Evolutionary conservation across 2,888 invertebrate species (phyloP).

Genomic region (Cerastis leucographa): DNA sequence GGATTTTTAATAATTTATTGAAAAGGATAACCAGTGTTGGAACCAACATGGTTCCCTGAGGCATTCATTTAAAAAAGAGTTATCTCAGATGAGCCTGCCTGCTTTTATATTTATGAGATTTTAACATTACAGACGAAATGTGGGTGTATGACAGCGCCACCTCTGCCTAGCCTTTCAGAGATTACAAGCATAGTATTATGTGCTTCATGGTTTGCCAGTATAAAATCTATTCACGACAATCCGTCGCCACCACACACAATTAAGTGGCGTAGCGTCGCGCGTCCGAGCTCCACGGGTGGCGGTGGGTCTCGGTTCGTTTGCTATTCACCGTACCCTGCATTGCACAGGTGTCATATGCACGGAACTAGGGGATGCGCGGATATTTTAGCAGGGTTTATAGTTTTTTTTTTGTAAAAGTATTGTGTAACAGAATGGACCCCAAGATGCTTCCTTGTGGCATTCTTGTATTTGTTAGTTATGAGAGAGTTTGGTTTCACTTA

Average conservation of each 20-base stretch:
- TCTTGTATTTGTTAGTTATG: not conserved
- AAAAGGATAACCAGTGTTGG: not conserved
- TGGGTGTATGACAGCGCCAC: not conserved
- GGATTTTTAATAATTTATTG: not conserved
- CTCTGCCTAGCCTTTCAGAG: not conserved
- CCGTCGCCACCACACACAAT: slow-evolving; percentile 17
- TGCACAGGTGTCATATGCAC: slow-evolving; percentile 51
- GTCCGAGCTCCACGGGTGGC: slow-evolving; percentile 1
- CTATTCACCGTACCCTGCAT: slow-evolving; percentile 38
- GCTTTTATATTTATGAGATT: not conserved
- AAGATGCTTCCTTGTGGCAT: not conserved
- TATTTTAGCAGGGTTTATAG: slow-evolving; percentile 37
- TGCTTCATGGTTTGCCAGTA: slow-evolving; percentile 3
- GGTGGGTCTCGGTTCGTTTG: slow-evolving; percentile 33
- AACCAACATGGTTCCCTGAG: not conserved
- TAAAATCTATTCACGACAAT: slow-evolving; percentile 8
- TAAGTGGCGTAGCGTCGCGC: slow-evolving; percentile 4
- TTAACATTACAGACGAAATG: not conserved
- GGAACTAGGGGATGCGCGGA: not conserved
- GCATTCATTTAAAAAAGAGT: not conserved
- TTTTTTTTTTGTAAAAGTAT: not conserved
- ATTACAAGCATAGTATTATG: not conserved
- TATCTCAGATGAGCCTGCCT: not conserved
- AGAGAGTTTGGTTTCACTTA: not conserved
- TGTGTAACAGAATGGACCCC: not conserved